Evolutionary conservation across 92 coral and sea anemone genomes (phyloP).

Genomic region (Blastomussa wellsi): DNA sequence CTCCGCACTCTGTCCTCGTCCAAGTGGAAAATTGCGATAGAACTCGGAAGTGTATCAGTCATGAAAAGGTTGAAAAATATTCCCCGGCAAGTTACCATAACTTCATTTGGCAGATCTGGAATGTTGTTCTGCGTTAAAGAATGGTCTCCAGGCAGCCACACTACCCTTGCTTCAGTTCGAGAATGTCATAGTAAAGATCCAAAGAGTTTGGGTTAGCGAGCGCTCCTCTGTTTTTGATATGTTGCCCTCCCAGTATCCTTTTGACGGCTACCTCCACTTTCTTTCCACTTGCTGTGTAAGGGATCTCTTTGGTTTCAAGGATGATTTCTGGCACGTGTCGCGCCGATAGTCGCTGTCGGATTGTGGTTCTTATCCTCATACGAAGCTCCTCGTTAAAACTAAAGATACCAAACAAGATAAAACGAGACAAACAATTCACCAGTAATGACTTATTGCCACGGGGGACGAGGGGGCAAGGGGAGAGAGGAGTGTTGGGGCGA

Average conservation of each 20-base stretch:
- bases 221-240: slow-evolving; percentile 81
- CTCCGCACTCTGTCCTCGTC: background rate
- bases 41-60: background rate
- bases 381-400: slow-evolving; percentile 72
- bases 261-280: slow-evolving; percentile 98
- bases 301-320: slow-evolving; percentile 89
- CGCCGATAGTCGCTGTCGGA: slow-evolving; percentile 85
- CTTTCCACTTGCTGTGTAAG: slow-evolving; percentile 97
- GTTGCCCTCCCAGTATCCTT: slow-evolving; percentile 84
- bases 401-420: background rate
- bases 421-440: background rate
- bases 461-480: too few species aligned
- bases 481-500: too few species aligned
- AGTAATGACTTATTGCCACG: too few species aligned
- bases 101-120: too few species aligned
- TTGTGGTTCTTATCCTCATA: slow-evolving; percentile 47
- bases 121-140: background rate
- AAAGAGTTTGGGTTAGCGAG: slow-evolving; percentile 90
- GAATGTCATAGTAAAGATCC: slow-evolving; percentile 73
- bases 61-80: background rate
- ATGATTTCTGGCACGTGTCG: slow-evolving; percentile 90
- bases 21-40: too few species aligned
- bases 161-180: slow-evolving; percentile 59
- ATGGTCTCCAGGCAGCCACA: background rate
- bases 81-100: background rate